Evolutionary conservation across 2,113 vertebrate genomes (phyloP), one percentile per base, ranked within the genome.

Genomic region (Aldabrachelys gigantea): DNA sequence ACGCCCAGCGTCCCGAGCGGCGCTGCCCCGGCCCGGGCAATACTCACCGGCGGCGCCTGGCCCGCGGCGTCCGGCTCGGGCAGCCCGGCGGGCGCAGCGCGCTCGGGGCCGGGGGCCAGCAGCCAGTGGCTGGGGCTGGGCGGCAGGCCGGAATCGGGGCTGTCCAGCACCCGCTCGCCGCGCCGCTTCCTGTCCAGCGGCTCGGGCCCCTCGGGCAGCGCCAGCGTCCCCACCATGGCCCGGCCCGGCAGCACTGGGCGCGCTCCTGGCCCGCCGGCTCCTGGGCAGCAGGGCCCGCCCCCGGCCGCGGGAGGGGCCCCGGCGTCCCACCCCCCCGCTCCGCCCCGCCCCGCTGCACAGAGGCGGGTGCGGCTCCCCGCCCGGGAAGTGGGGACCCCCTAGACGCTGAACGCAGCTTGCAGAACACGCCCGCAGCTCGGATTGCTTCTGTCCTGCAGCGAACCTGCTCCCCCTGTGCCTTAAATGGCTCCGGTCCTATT

Each of bases 141-240:
- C 25, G 99, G 99, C 13, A 99, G 90, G 35, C 99, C 99, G 24
- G 99, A 99, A 97, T 99, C 99, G 78, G 99, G 99, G 94, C 99
- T 99, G 96, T 99, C 99, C 52, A 99, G 98, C 84, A 97, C 97
- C 92, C 98, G 82, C 24, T 98, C 98, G 11, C 97, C 97, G 93
- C 97, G 97, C 89, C 95, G 98, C 97, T 96, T 98, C 97, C 98
- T 98, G 49, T 98, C 98, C 97, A 98, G 97, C 27, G 98, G 98
- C 90, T 98, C 98, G 85, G 98, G 98, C 79, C 98, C 98, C 97
- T 98, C 97, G 84, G 97, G 98, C 97, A 98, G 95, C 97, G 98
- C 98, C 65, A 99, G 98, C 93, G 98, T 98, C 65, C 98, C 98
- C 87, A 99, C 99, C 99, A 98, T 98, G 91, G 96, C 98, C 91